A percentile compares a stretch with the other conserved stretches of the same genome.
Evolutionary conservation across 2,888 invertebrate genomes (phyloP).

Genomic region (Diogma glabrata): DNA sequence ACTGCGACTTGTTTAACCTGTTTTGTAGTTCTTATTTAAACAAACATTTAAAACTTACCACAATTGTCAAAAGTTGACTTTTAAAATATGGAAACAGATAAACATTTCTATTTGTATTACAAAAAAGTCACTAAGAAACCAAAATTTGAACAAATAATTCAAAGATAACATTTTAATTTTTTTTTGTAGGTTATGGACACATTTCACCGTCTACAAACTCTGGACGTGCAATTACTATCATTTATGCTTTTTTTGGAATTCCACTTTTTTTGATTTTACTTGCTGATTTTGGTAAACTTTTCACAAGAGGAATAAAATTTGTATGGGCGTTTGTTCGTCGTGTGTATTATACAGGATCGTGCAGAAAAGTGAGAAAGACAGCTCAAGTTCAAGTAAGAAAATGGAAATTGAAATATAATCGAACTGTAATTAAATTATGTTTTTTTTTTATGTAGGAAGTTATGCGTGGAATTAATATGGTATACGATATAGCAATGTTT

Average conservation of each 20-base stretch:
- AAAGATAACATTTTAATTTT: too few species aligned
- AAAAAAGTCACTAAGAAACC: too few species aligned
- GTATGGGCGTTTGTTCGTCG: conserved; percentile 77
- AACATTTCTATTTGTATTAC: too few species aligned
- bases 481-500: conserved; percentile 66
- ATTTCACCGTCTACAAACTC: conserved; percentile 81
- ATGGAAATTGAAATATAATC: background rate
- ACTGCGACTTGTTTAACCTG: too few species aligned
- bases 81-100: too few species aligned
- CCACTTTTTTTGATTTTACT: conserved; percentile 89
- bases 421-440: background rate
- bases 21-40: too few species aligned
- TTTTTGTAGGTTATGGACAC: conserved; percentile 80
- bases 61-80: background rate
- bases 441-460: conserved; percentile 53
- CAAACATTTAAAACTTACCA: background rate
- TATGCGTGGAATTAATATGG: conserved; percentile 70
- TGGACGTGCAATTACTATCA: conserved; percentile 78
- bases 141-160: too few species aligned
- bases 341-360: conserved; percentile 77
- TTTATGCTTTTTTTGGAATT: conserved; percentile 91
- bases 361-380: conserved; percentile 61
- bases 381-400: conserved; percentile 55
- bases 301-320: conserved; percentile 83
- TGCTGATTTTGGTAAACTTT: conserved; percentile 89